Evolutionary conservation across 2,888 invertebrate species (phyloP), one percentile per base, ranked within the genome.

Genomic region (Drosophila recens): DNA sequence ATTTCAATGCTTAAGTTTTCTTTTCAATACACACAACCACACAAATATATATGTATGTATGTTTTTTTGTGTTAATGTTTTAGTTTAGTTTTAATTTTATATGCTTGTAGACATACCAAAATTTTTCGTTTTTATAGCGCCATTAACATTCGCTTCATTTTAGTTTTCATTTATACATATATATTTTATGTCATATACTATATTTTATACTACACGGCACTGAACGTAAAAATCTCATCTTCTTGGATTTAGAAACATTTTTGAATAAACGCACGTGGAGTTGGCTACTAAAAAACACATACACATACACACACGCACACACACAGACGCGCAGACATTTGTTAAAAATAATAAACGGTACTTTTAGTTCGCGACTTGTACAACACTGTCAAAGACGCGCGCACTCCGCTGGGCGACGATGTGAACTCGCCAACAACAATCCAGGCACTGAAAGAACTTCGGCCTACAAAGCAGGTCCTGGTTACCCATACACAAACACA

Each of bases 341-440:
- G 17, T 70, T 74, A 54, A 78, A 66, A 69, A 45, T 65, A 71
- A 58, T 27, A 65, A 79, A 83, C 74, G 67, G 45, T 74, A 64
- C 27, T 42, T 77, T 63, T 38, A 63, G 13, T 67, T 54, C 67
- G 53, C 73, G 54, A 68, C 67, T 72, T 65, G 58, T 72, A 67
- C 72, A 64, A 64, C 64, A 71, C 58, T 68, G 58, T 46, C 33
- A 42, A 56, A 63, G 40, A 27, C 15, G 67, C 74, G 73, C 74
- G 54, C 71, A 71, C 73, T 70, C 65, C 79, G 80, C 72, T 67
- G 46, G 67, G 65, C 78, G 80, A 79, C 86, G 80, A 68, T 76
- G 78, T 90, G 79, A 84, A 89, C 91, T 86, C 83, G 87, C 84
- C 91, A 91, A 91, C 91, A 91, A 90, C 91, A 87, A 92, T 91